Percentiles rank a stretch among this genome's conserved stretches.
phyloP scores from a whole-genome alignment of 2,797 vertebrate species.

The Mormyrus proboscirostris region DNA sequence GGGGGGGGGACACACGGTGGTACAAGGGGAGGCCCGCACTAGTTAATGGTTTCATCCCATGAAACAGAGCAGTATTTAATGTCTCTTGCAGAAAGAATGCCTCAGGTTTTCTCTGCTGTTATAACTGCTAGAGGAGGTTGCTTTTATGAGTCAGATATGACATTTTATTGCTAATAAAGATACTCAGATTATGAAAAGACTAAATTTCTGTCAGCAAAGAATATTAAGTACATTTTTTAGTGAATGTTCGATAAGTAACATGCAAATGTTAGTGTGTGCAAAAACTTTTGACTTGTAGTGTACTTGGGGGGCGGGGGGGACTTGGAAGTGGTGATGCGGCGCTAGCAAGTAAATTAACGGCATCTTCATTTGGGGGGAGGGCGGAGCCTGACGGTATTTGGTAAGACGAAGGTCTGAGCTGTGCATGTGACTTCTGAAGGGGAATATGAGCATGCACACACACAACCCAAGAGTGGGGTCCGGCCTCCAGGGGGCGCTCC shows the following conservation, averaged over 20 bases:
- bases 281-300: background rate
- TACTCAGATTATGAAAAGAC: background rate
- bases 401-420: slow-evolving; percentile 53
- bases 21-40: background rate
- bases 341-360: slow-evolving; percentile 53
- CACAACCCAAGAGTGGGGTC: background rate
- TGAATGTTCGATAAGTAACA: background rate
- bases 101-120: background rate
- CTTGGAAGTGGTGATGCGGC: background rate
- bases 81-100: background rate
- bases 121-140: background rate
- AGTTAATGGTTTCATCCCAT: background rate
- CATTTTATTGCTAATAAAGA: background rate
- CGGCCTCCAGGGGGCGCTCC: background rate
- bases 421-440: slow-evolving; percentile 21
- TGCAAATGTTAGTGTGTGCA: background rate
- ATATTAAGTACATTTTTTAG: background rate
- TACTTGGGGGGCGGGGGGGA: background rate
- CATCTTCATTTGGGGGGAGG: slow-evolving; percentile 58
- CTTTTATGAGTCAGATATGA: background rate
- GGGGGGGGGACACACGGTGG: background rate
- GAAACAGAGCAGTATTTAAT: background rate
- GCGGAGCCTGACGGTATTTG: slow-evolving; percentile 37
- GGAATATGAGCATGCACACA: background rate
- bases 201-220: background rate